These are phyloP conservation scores for Diacarnus erythraeanus DNA, from an alignment of 37 sponge, comb jelly and placozoan genomes.

Conservation along the genomic window DNA sequence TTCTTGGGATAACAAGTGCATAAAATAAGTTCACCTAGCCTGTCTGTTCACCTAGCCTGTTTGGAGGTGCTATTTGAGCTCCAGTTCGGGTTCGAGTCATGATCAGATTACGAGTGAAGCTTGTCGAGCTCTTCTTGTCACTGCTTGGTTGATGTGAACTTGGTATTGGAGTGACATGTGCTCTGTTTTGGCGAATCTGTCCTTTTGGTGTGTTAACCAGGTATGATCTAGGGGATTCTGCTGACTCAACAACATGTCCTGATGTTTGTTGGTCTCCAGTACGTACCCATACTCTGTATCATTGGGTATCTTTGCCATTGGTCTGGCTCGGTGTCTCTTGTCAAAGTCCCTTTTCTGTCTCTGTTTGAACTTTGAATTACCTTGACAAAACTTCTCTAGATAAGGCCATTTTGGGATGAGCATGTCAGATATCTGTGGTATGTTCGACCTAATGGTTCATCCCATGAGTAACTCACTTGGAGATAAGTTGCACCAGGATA, in stretches of 20 bases:
- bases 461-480: too few relatives aligned
- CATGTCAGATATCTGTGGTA: constrained; percentile 7
- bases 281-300: constrained; percentile 42
- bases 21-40: too few relatives aligned
- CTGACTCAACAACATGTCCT: constrained; percentile 9
- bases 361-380: constrained; percentile 8
- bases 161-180: neutral
- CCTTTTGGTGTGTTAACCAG: constrained; percentile 33
- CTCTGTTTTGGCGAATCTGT: constrained; percentile 20
- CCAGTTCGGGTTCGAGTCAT: constrained; percentile 18
- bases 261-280: neutral
- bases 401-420: constrained; percentile 37
- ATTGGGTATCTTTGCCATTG: neutral
- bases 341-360: constrained; percentile 39
- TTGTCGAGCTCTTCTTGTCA: too few relatives aligned
- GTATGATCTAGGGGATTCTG: constrained; percentile 32
- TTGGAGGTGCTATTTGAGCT: neutral
- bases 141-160: neutral
- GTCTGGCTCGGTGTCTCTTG: constrained; percentile 1
- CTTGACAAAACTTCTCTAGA: constrained; percentile 16
- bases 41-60: neutral
- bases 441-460: constrained; percentile 19
- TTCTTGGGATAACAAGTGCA: too few relatives aligned
- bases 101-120: too few relatives aligned
- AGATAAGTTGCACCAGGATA: constrained; percentile 49